These are phyloP conservation scores for Varecia variegata DNA, from an alignment of 2,797 vertebrate species.

Conservation along the genomic window DNA sequence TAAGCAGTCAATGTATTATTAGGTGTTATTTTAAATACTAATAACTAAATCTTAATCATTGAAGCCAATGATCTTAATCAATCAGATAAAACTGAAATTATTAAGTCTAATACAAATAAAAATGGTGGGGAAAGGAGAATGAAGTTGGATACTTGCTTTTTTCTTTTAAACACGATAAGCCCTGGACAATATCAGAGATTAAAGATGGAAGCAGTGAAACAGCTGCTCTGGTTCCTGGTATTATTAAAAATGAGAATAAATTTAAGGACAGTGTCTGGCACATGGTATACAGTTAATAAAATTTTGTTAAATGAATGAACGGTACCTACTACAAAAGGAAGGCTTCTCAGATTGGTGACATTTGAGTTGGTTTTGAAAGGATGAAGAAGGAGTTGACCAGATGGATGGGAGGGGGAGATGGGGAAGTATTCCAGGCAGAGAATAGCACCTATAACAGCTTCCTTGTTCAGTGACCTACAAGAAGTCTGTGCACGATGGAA, in stretches of 20 bases:
- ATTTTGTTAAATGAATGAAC: not conserved
- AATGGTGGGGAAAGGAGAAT: not conserved
- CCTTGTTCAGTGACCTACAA: not conserved
- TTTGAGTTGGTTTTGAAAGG: not conserved
- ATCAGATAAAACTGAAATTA: not conserved
- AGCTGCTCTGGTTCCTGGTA: not conserved
- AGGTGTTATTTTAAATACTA: not conserved
- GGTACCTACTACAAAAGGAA: not conserved
- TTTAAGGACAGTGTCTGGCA: not conserved
- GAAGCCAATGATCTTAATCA: not conserved
- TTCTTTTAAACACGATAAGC: not conserved
- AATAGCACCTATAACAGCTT: not conserved
- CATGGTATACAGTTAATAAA: not conserved
- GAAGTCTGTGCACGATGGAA: not conserved
- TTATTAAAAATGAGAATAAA: not conserved
- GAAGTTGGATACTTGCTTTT: not conserved
- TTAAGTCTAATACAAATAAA: not conserved
- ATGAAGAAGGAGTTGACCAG: not conserved
- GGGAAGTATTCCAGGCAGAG: not conserved
- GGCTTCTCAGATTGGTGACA: not conserved
- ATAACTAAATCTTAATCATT: not conserved
- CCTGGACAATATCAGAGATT: not conserved
- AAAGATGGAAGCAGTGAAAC: not conserved
- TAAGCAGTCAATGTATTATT: not conserved
- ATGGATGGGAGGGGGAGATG: not conserved